Percentiles rank a stretch among this genome's conserved stretches.
These are phyloP conservation scores for Serinus canaria DNA, from an alignment of 2,113 vertebrate genomes.

Conservation along the genomic window DNA sequence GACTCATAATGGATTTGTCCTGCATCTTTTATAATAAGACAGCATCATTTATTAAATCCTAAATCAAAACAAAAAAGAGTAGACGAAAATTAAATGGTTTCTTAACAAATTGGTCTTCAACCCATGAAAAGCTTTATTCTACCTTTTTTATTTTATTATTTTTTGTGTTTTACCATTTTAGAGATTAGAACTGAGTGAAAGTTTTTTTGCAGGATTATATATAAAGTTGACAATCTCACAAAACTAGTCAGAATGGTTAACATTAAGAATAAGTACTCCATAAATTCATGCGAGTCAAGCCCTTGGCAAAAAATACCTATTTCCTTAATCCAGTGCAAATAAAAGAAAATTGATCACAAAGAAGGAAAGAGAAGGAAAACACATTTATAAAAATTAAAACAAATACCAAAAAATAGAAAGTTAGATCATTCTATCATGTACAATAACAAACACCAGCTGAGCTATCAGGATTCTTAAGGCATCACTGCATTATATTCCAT, in stretches of 20 bases:
- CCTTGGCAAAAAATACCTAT: neutral
- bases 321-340: neutral
- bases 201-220: neutral
- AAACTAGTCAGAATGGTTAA: neutral
- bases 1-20: neutral
- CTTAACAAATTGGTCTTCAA: neutral
- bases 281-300: neutral
- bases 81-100: neutral
- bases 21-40: neutral
- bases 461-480: neutral
- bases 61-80: neutral
- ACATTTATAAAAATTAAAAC: neutral
- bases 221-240: neutral
- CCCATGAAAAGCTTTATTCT: neutral
- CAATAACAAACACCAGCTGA: neutral
- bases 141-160: neutral
- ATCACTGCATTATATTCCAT: neutral
- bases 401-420: neutral
- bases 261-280: neutral
- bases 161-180: neutral
- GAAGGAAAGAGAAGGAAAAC: neutral
- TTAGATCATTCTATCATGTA: neutral
- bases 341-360: neutral
- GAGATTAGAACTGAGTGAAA: neutral
- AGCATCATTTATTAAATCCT: neutral